Base-by-base conservation (phyloP, 1,140 invertebrate genomes). In the Neotoxoptera formosana region DNA sequence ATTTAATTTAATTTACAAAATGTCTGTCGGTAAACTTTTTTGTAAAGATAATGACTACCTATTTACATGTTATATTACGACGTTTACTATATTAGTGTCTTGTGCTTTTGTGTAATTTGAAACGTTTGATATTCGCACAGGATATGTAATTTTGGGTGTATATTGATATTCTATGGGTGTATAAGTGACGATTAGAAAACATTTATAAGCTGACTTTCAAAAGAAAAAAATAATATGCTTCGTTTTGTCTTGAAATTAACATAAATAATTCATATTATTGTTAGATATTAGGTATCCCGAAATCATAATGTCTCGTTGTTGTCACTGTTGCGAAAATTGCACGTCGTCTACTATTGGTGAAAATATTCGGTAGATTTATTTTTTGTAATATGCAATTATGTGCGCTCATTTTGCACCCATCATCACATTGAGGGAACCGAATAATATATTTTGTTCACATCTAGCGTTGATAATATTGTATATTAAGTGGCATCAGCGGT, bases 231-330 rank as follows among this genome's bases (percentile, higher is more conserved):
- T 84, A 34, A 25, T 25, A 41, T 41, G 36, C 17, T 9, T 41
- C 9, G 21, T 84, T 84, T 84, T 84, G 36, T 84, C 34, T 84
- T 23, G 7, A 9, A 34, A 87, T 87, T 87, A 87, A 47, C 84
- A 87, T 87, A 87, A 47, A 47, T 48, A 87, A 87, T 87, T 87
- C 45, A 30, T 47, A 48, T 47, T 47, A 87, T 87, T 47, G 84
- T 87, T 47, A 7, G 7, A 7, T 30, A 86, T 45, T 17, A 86
- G 30, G 60, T 67, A n/a, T 87, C 9, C 45, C 30, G 30, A 17
- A 30, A n/a, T n/a, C 84, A 41, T 84, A 41, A 84, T 25, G 84
- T 47, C 45, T 53, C 21, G 51, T 53, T 23, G 21, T 53, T 53
- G 51, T 41, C 30, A 30, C 41, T 25, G 45, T 48, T 23, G 41